Evolutionary conservation across 2,888 invertebrate species (phyloP).

Genomic region (Ecliptopera silaceata): DNA sequence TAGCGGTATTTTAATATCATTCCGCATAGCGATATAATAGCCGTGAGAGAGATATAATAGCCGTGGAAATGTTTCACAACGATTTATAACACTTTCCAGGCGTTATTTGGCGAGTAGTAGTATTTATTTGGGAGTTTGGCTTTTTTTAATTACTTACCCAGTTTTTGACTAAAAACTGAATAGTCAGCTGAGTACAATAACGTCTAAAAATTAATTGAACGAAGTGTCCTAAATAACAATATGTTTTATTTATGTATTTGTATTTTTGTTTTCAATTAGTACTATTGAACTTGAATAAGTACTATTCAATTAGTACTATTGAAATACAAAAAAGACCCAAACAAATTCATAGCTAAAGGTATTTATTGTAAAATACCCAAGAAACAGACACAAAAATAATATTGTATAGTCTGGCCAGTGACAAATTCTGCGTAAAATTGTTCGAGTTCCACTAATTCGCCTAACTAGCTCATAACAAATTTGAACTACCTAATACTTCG

Average conservation of each 20-base stretch:
- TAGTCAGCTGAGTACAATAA: background rate
- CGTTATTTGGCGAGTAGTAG: too few relatives aligned
- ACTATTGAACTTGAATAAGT: too few relatives aligned
- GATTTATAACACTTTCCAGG: slow-evolving; percentile 22
- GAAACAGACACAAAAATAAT: background rate
- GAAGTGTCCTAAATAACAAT: too few relatives aligned
- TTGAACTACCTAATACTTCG: too few relatives aligned
- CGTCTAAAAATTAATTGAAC: background rate
- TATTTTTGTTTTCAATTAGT: too few relatives aligned
- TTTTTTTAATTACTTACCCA: slow-evolving; percentile 13
- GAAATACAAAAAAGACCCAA: too few relatives aligned
- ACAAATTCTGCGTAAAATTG: slow-evolving; percentile 17
- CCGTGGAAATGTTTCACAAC: slow-evolving; percentile 21
- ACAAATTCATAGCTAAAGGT: too few relatives aligned
- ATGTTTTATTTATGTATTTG: too few relatives aligned
- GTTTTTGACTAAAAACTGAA: background rate
- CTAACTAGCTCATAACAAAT: background rate
- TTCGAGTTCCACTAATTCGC: slow-evolving; percentile 19
- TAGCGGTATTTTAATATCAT: slow-evolving; percentile 16
- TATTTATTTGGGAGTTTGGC: slow-evolving; percentile 11
- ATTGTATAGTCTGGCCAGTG: background rate
- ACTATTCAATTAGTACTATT: too few relatives aligned
- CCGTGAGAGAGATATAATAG: slow-evolving; percentile 20
- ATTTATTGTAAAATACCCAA: background rate
- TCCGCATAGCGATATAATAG: too few relatives aligned